Percentiles rank a stretch among this genome's conserved stretches.
These are phyloP conservation scores for Lasius fuliginosus DNA, from an alignment of 2,888 invertebrate species.

Conservation along the genomic window DNA sequence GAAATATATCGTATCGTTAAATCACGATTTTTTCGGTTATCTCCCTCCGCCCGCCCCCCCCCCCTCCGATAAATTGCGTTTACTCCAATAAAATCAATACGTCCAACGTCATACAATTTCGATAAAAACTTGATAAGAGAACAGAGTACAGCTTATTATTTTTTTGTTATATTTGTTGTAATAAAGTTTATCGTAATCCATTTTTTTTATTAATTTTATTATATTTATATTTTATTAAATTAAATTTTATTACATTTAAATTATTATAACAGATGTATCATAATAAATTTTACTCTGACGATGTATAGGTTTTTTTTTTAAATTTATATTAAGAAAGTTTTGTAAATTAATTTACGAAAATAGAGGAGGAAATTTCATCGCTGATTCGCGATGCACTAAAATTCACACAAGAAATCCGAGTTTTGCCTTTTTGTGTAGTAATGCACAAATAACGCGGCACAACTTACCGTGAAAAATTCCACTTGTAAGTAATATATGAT, in stretches of 20 bases:
- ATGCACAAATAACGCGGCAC: constrained; percentile 12
- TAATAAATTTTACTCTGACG: too few relatives aligned
- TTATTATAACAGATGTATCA: not conserved
- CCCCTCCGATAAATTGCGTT: constrained; percentile 4
- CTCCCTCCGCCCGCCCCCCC: not conserved
- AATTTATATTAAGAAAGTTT: not conserved
- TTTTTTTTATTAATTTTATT: not conserved
- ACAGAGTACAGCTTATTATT: not conserved
- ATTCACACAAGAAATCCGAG: not conserved
- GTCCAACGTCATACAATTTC: not conserved
- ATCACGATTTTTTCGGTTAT: constrained; percentile 25
- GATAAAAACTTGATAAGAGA: not conserved
- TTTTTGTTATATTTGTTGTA: not conserved
- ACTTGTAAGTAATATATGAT: constrained; percentile 17
- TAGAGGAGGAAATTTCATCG: not conserved
- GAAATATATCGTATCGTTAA: constrained; percentile 43
- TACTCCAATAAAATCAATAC: constrained; percentile 12
- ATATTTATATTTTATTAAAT: too few relatives aligned
- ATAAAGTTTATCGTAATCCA: not conserved
- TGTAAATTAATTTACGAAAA: not conserved
- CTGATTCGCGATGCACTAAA: not conserved
- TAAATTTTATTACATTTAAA: not conserved
- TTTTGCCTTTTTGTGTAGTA: not conserved
- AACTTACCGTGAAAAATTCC: constrained; percentile 39
- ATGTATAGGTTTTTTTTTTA: not conserved